Evolutionary conservation across 1,140 invertebrate species (phyloP).

Genomic region (Drosophila prosaltans): DNA sequence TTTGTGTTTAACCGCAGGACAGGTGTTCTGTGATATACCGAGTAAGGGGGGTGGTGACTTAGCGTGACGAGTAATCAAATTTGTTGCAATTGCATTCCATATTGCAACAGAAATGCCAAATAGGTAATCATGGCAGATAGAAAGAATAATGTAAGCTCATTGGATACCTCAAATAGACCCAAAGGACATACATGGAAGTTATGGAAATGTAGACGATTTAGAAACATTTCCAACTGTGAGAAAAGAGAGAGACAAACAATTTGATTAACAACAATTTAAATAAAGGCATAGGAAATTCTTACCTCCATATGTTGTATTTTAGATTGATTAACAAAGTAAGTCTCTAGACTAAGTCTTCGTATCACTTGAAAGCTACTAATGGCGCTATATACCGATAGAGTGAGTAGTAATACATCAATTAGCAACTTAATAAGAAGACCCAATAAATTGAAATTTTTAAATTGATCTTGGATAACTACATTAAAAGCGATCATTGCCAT

Average conservation of each 20-base stretch:
- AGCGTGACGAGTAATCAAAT: conserved; percentile 65
- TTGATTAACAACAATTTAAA: too few species aligned
- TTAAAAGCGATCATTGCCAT: conserved; percentile 48
- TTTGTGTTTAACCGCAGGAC: conserved; percentile 62
- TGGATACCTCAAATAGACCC: conserved; percentile 19
- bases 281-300: background rate
- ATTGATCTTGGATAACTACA: conserved; percentile 37
- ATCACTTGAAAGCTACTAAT: conserved; percentile 44
- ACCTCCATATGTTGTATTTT: conserved; percentile 56
- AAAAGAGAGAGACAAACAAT: too few species aligned
- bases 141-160: conserved; percentile 38
- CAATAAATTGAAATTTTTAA: conserved; percentile 36
- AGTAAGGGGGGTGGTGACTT: conserved; percentile 22
- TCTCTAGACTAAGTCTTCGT: conserved; percentile 52
- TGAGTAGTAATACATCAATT: conserved; percentile 55
- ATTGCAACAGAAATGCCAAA: conserved; percentile 20
- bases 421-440: conserved; percentile 51
- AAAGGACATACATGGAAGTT: conserved; percentile 35
- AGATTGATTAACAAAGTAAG: conserved; percentile 47
- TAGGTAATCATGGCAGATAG: conserved; percentile 64
- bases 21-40: conserved; percentile 42
- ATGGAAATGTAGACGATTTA: conserved; percentile 48
- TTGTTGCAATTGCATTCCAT: conserved; percentile 11
- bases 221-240: conserved; percentile 56
- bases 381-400: conserved; percentile 56